Conservation (phyloP, 2,113 vertebrate species). For the Apteryx mantelli region DNA sequence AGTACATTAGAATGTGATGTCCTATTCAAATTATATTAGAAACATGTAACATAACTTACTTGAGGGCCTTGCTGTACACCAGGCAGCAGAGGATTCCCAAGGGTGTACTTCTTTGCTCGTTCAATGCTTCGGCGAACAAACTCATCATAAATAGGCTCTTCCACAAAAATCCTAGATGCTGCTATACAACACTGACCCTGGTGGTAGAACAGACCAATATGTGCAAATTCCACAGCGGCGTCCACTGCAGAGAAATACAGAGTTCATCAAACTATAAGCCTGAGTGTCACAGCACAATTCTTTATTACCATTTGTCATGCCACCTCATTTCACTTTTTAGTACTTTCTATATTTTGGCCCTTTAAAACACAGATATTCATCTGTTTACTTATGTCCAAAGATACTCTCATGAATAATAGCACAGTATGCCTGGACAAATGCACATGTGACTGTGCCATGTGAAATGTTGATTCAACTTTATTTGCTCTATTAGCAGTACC, state of each 20-base stretch:
- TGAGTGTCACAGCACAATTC: not conserved
- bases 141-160: constrained; percentile 87
- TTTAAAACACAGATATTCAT: not conserved
- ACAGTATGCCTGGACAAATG: not conserved
- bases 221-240: constrained; percentile 82
- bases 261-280: not conserved
- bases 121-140: constrained; percentile 85
- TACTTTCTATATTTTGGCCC: not conserved
- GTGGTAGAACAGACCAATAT: constrained; percentile 87
- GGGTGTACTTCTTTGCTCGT: constrained; percentile 79
- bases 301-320: not conserved
- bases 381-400: not conserved
- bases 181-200: constrained; percentile 90
- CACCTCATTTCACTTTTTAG: not conserved
- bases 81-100: constrained; percentile 84
- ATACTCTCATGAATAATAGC: not conserved
- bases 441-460: not conserved
- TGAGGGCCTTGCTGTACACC: constrained; percentile 87
- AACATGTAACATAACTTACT: constrained; percentile 40
- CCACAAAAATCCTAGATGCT: constrained; percentile 90
- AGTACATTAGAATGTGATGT: not conserved
- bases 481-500: not conserved
- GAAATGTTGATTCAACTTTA: not conserved
- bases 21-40: not conserved
- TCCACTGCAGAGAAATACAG: constrained; percentile 79